Conservation (phyloP, 2,113 vertebrate genomes). For the Pogonocichla stellata region DNA sequence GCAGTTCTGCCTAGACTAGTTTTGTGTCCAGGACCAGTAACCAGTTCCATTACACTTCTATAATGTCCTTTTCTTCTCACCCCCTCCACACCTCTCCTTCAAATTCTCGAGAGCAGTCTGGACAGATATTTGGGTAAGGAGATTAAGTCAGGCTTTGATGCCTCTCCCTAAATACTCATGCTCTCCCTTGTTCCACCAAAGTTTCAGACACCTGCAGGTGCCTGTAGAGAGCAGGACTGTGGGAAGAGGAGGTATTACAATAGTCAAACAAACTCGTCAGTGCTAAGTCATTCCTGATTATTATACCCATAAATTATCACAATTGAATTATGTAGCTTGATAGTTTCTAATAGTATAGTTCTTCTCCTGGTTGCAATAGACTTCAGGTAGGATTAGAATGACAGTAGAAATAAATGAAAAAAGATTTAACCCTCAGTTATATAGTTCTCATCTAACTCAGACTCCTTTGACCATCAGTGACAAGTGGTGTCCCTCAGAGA, state of each 20-base stretch:
- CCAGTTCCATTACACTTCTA: background rate
- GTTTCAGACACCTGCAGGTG: background rate
- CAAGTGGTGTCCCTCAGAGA: background rate
- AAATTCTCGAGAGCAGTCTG: background rate
- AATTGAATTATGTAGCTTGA: background rate
- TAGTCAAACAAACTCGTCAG: background rate
- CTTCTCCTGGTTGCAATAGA: background rate
- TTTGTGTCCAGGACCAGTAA: background rate
- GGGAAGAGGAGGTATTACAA: background rate
- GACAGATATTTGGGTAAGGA: background rate
- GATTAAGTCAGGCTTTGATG: background rate
- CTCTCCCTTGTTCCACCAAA: background rate
- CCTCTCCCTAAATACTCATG: background rate
- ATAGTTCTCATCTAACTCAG: background rate
- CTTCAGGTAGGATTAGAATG: background rate
- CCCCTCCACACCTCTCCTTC: background rate
- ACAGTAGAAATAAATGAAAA: background rate
- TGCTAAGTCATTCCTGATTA: background rate
- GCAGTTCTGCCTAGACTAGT: background rate
- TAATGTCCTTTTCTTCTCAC: background rate
- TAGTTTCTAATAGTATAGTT: background rate
- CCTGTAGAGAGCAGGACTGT: background rate
- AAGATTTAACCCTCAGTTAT: background rate
- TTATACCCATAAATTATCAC: background rate
- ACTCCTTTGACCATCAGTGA: background rate